A percentile compares a stretch with the other conserved stretches of the same genome.
Conservation (phyloP, 2,888 invertebrate genomes). For the Melangyna quadrimaculata region DNA sequence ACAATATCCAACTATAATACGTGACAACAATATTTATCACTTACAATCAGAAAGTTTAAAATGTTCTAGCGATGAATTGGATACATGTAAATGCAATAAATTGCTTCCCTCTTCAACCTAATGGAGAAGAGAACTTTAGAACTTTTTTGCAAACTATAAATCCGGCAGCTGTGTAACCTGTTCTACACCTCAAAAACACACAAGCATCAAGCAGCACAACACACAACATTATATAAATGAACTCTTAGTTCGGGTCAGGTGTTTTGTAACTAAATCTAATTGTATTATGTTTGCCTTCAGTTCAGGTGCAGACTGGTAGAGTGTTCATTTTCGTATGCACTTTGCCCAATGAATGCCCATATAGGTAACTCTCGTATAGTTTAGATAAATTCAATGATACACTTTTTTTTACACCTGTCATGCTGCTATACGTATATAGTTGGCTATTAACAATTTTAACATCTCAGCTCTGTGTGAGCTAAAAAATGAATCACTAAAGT, state of each 20-base stretch:
- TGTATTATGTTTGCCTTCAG: conserved; percentile 55
- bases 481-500: conserved; percentile 27
- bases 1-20: conserved; percentile 26
- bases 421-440: not conserved
- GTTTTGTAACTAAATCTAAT: conserved; percentile 48
- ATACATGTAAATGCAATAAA: not conserved
- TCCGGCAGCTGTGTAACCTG: conserved; percentile 49
- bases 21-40: conserved; percentile 48
- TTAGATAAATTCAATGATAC: conserved; percentile 29
- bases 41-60: conserved; percentile 25
- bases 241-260: conserved; percentile 52
- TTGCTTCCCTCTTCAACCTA: not conserved
- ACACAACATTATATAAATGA: not conserved
- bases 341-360: conserved; percentile 8
- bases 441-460: not conserved
- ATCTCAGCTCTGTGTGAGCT: not conserved
- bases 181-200: not conserved
- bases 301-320: not conserved
- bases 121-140: conserved; percentile 1
- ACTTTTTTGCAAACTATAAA: conserved; percentile 15
- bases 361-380: not conserved
- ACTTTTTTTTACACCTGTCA: conserved; percentile 47
- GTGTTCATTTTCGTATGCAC: conserved; percentile 33
- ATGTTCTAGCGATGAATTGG: not conserved
- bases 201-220: not conserved